phyloP scores from a whole-genome alignment of 2,888 invertebrate species.

The Sarcophaga subvicina region DNA sequence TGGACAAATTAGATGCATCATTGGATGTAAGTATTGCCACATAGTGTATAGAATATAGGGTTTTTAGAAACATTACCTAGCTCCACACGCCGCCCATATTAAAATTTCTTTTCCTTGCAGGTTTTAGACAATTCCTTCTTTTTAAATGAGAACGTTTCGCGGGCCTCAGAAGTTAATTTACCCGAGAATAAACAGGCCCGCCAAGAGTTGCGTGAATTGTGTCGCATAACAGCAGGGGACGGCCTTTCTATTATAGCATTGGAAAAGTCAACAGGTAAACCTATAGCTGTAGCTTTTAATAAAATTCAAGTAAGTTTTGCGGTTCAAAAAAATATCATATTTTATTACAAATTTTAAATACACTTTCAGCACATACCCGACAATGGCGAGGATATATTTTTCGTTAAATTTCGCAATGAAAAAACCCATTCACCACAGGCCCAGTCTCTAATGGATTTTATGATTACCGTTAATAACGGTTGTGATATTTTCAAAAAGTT shows the following conservation, averaged over 20 bases:
- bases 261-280: slow-evolving; percentile 83
- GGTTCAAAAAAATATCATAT: neutral
- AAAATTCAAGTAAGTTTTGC: slow-evolving; percentile 84
- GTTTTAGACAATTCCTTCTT: slow-evolving; percentile 82
- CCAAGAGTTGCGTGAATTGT: slow-evolving; percentile 85
- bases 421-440: slow-evolving; percentile 84
- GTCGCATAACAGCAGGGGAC: slow-evolving; percentile 84
- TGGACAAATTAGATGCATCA: slow-evolving; percentile 84
- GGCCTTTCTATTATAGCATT: slow-evolving; percentile 86
- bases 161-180: slow-evolving; percentile 83
- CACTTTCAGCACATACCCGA: slow-evolving; percentile 73
- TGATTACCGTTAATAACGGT: slow-evolving; percentile 85
- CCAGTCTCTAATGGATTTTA: slow-evolving; percentile 85
- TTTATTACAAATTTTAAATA: neutral
- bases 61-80: too few species aligned
- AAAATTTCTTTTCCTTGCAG: slow-evolving; percentile 80
- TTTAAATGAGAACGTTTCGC: slow-evolving; percentile 84
- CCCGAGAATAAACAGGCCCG: slow-evolving; percentile 83
- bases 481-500: slow-evolving; percentile 85
- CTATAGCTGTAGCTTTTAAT: slow-evolving; percentile 86
- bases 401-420: slow-evolving; percentile 77
- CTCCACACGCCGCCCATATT: neutral
- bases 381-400: slow-evolving; percentile 76
- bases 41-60: too few species aligned
- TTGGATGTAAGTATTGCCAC: slow-evolving; percentile 82